Conservation (phyloP, 2,797 vertebrate species). For the Pygocentrus nattereri region DNA sequence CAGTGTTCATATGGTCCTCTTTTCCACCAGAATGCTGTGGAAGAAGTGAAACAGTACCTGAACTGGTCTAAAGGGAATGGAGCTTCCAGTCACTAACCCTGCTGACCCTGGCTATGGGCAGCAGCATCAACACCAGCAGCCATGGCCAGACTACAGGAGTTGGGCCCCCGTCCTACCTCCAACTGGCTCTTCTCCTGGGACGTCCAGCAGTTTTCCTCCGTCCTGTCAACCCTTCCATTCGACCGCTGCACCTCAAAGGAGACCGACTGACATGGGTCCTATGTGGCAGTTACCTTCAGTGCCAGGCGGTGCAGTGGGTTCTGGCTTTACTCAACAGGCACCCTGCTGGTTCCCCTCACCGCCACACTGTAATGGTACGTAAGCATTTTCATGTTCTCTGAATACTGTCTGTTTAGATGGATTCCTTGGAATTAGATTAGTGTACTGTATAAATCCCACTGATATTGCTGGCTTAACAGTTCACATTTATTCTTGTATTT, state of each 20-base stretch:
- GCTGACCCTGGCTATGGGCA: slow-evolving; percentile 58
- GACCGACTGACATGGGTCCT: slow-evolving; percentile 43
- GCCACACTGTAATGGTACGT: slow-evolving; percentile 35
- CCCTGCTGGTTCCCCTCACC: slow-evolving; percentile 9
- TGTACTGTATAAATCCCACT: no score
- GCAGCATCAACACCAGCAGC: slow-evolving; percentile 42
- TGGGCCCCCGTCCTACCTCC: slow-evolving; percentile 60
- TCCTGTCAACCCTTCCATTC: slow-evolving; percentile 39
- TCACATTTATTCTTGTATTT: no score
- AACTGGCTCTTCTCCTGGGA: slow-evolving; percentile 39
- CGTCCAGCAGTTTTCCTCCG: neutral
- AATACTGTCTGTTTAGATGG: neutral
- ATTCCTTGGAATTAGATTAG: no score
- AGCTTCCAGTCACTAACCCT: slow-evolving; percentile 54
- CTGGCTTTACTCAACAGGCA: neutral
- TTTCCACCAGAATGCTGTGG: neutral
- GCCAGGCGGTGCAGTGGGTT: neutral
- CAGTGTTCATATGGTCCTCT: neutral
- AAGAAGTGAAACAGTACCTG: neutral
- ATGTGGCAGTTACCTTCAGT: neutral
- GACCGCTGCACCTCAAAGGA: slow-evolving; percentile 56
- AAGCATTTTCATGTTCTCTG: neutral
- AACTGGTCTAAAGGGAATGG: slow-evolving; percentile 65
- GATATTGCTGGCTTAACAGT: no score
- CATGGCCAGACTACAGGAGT: slow-evolving; percentile 62